Evolutionary conservation across 1,140 invertebrate species (phyloP).

Genomic region (Leucophenga varia): DNA sequence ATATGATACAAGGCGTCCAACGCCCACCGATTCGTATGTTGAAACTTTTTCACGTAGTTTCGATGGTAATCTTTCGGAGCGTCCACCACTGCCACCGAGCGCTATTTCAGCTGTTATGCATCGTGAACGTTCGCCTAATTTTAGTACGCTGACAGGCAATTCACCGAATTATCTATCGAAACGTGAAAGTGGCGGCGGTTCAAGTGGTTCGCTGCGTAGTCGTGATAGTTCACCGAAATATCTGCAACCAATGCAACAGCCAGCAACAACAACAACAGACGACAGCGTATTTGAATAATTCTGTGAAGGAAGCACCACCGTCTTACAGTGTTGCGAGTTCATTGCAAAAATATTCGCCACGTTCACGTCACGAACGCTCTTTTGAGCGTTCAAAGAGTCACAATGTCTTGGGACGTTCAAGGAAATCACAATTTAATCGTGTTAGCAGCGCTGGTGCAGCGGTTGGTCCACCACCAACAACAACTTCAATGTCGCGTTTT

Average conservation of each 20-base stretch:
- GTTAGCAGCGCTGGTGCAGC: slow-evolving; percentile 22
- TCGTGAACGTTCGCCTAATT: slow-evolving; percentile 43
- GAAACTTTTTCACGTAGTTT: slow-evolving; percentile 55
- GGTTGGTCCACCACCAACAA: slow-evolving; percentile 6
- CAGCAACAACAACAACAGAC: slow-evolving; percentile 23
- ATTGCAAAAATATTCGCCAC: slow-evolving; percentile 35
- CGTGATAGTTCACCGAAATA: slow-evolving; percentile 51
- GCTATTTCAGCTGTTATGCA: slow-evolving; percentile 15
- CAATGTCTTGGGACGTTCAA: slow-evolving; percentile 37
- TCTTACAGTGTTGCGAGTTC: slow-evolving; percentile 30
- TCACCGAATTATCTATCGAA: slow-evolving; percentile 54
- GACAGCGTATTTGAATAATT: slow-evolving; percentile 47
- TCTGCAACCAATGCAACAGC: slow-evolving; percentile 25
- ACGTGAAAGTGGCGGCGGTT: slow-evolving; percentile 34
- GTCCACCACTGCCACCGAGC: slow-evolving; percentile 22
- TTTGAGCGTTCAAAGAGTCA: slow-evolving; percentile 47
- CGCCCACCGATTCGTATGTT: slow-evolving; percentile 39
- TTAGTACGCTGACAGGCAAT: slow-evolving; percentile 48
- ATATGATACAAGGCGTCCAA: slow-evolving; percentile 44
- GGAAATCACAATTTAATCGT: slow-evolving; percentile 45
- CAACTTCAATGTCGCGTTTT: slow-evolving; percentile 39
- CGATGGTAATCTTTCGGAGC: slow-evolving; percentile 48
- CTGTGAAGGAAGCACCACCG: slow-evolving; percentile 48
- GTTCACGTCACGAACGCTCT: slow-evolving; percentile 32
- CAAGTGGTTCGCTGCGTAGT: slow-evolving; percentile 38